These are phyloP conservation scores for Pachyseris speciosa DNA, from an alignment of 64 coral and sea anemone genomes.

Conservation along the genomic window DNA sequence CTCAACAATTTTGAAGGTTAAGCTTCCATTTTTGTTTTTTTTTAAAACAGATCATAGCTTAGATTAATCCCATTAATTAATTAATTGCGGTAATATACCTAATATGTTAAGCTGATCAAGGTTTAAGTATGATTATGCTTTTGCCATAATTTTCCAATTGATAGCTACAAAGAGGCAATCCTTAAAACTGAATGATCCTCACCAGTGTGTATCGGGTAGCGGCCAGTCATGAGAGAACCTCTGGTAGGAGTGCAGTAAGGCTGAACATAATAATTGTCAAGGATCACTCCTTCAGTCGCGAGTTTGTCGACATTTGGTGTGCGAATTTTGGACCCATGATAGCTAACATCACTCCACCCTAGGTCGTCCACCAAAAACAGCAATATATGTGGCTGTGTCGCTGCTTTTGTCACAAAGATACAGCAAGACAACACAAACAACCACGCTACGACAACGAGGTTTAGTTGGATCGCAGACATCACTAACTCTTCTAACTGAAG, in stretches of 20 bases:
- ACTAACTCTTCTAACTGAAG: too few relatives aligned
- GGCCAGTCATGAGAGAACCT: constrained; percentile 45
- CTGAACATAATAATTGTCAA: constrained; percentile 43
- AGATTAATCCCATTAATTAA: too few relatives aligned
- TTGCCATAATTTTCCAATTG: too few relatives aligned
- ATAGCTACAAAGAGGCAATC: too few relatives aligned
- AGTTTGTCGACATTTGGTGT: constrained; percentile 50
- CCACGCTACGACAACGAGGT: not conserved
- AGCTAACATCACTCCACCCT: constrained; percentile 63
- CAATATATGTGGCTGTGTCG: constrained; percentile 33
- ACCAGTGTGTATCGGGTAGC: constrained; percentile 59
- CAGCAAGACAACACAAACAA: not conserved
- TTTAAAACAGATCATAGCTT: too few relatives aligned
- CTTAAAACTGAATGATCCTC: not conserved
- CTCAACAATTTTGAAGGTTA: too few relatives aligned
- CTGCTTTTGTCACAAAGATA: not conserved
- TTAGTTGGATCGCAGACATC: too few relatives aligned
- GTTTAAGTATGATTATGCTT: too few relatives aligned
- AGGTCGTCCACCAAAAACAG: constrained; percentile 41
- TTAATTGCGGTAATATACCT: too few relatives aligned
- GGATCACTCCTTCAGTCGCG: constrained; percentile 2
- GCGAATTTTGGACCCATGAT: constrained; percentile 8
- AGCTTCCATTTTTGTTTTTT: too few relatives aligned
- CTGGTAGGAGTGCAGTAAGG: constrained; percentile 44
- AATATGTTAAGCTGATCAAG: too few relatives aligned